Base-by-base conservation (phyloP, 2,797 vertebrate genomes). In the Borostomias antarcticus region DNA sequence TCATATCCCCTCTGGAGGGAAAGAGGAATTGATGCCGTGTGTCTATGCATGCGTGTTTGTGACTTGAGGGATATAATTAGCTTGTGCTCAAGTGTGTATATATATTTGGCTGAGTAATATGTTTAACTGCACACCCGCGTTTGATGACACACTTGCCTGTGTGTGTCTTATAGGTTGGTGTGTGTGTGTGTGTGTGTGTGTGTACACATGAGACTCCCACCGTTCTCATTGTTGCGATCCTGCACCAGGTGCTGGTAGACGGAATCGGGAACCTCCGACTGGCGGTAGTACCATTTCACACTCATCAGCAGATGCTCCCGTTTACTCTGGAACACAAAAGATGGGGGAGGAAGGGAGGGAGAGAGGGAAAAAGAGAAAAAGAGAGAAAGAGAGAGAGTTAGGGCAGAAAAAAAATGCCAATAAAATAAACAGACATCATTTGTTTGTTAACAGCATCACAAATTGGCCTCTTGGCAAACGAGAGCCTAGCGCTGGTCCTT, bases 251-350 rank as follows among this genome's bases (percentile, higher is more conserved):
- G 98, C 91, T 99, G 98, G 89, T 99, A 99, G 77, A 99, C 98
- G 1, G 98, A 99, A 90, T 98, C 98, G 0, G 98, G 98, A 76
- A 99, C 98, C 93, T 99, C 98, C 75, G 98, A 99, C 81, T 99
- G 97, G 88, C 98, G 98, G 89, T 99, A 99, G 93, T 98, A 99
- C 98, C 98, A 99, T 91, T 99, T 99, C 83, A 99, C 98, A 83
- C 97, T 99, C 96, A 99, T 99, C 84, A 99, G 92, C 83, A 99
- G 96, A 89, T 99, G 98, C 93, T 99, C 97, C 91, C 96, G 93
- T 93, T 99, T 99, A 89, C 97, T 99, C 98, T 99, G 93, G 67
- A 93, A 94, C 80, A 92, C 70, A 94, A 29, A 70, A 83, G 26
- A 72, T 70, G 78, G 64, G 59, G n/a, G n/a, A n/a, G n/a, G n/a